Conservation (phyloP, 2,113 vertebrate species). For the Anas platyrhynchos region DNA sequence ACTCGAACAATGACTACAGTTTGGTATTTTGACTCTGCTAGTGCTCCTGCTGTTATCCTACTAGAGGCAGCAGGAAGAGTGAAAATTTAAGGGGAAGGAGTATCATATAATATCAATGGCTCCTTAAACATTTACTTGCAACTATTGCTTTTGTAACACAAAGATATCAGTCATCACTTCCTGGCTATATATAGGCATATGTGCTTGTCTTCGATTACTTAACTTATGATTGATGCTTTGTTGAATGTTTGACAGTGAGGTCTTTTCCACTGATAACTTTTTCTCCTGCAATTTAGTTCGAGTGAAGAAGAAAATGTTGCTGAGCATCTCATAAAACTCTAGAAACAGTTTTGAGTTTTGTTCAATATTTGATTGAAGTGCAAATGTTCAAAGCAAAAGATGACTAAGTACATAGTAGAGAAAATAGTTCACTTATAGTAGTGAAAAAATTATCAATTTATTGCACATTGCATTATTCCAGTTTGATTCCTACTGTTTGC, state of each 20-base stretch:
- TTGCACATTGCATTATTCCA: constrained; percentile 49
- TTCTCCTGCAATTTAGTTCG: constrained; percentile 9
- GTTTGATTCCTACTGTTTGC: constrained; percentile 60
- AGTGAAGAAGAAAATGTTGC: constrained; percentile 18
- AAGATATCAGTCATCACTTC: constrained; percentile 9
- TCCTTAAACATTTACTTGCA: neutral
- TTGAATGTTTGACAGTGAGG: neutral
- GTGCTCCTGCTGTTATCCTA: constrained; percentile 24
- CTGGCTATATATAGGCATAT: neutral
- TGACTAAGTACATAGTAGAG: constrained; percentile 58
- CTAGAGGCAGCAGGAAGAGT: neutral
- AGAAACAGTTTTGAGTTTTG: constrained; percentile 27
- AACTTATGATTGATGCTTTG: neutral
- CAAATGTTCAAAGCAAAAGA: constrained; percentile 68
- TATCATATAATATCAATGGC: neutral
- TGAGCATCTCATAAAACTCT: constrained; percentile 54
- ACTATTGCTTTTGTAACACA: neutral
- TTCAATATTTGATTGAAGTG: constrained; percentile 73
- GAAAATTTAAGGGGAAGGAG: neutral
- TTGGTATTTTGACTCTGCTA: neutral
- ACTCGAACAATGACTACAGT: neutral
- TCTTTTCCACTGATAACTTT: constrained; percentile 23
- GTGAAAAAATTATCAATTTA: constrained; percentile 71
- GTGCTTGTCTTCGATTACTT: neutral
- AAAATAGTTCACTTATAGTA: constrained; percentile 59